Evolutionary conservation across 2,113 vertebrate species (phyloP), one percentile per base, ranked within the genome.

Genomic region (Anarrhichthys ocellatus): DNA sequence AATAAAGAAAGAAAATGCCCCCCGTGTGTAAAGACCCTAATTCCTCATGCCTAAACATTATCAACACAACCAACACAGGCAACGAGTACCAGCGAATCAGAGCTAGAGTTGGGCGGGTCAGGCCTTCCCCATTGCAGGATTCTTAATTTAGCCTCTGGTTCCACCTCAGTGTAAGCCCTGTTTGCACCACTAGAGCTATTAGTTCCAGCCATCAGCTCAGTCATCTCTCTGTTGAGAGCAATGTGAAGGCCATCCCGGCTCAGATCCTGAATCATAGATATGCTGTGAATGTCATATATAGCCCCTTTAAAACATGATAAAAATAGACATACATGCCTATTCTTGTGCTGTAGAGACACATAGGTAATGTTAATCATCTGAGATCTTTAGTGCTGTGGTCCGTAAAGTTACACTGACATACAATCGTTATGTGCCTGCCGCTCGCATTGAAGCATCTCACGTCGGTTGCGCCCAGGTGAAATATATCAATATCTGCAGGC

Each of bases 401-500:
- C 11, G 9, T 75, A 48, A 83, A 75, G 77, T 58, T 59, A 8
- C 34, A 6, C 72, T 40, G 68, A 82, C 74, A 56, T 59, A 72
- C 72, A 34, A 27, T 54, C 14, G 0, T 36, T 59, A 56, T 76
- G 58, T 29, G 52, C 58, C 56, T 78, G 54, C 64, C 38, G 46
- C 75, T 65, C 67, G 78, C 83, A 77, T 69, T 65, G 56, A 87
- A 66, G 50, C 85, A 62, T 73, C 71, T 90, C 81, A 71, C 74
- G 48, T 91, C 80, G 71, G 34, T 42, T n/a, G 70, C 66, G 74
- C 78, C 82, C 73, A 80, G 83, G 87, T 89, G 81, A 92, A 87
- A 92, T 82, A 75, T 73, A 90, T 91, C 90, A 90, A 87, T 89
- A 92, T 83, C 80, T 90, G 64, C 73, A 75, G 69, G 79, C 88